Evolutionary conservation across 2,888 invertebrate species (phyloP), one percentile per base, ranked within the genome.

Genomic region (Leucophenga montana): DNA sequence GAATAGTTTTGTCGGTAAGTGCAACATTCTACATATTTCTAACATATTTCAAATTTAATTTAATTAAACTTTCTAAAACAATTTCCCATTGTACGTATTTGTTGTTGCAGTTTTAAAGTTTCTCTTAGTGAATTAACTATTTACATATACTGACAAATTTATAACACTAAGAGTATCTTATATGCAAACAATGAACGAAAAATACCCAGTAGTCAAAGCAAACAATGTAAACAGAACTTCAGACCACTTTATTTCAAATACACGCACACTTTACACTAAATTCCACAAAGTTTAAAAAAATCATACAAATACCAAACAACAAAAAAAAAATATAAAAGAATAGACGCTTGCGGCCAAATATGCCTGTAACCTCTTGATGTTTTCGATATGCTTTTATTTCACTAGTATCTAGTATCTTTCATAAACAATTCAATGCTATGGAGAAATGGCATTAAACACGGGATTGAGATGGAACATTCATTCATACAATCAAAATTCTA

Each of bases 311-410:
- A 39, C 3, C 0, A 6, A 54, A 18, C 14, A 62, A 62, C 13
- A 62, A 53, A n/a, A 50, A 65, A 20, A 65, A 50, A 65, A 65
- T 16, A 27, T 11, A 39, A 8, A 39, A 39, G 39, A 39, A 65
- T 13, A 18, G 46, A 18, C 11, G 53, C 53, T 53, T n/a, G 39
- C 22, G 22, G 33, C 71, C 69, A 71, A 65, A 78, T 68, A 72
- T 80, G 77, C 75, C 79, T 78, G 79, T 79, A 79, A 73, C 70
- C 75, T 71, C 79, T 78, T 78, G 77, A 75, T 77, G 67, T 72
- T 70, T 70, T 73, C 75, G 78, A 78, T 82, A 80, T 72, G 73
- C 71, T 74, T 78, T 75, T 78, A 75, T 72, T 77, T 75, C 69
- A 72, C 67, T 46, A 66, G 71, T 82, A 72, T 71, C 69, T 73